Evolutionary conservation across 2,797 vertebrate species (phyloP), one percentile per base, ranked within the genome.

Genomic region (Sus cebifrons): DNA sequence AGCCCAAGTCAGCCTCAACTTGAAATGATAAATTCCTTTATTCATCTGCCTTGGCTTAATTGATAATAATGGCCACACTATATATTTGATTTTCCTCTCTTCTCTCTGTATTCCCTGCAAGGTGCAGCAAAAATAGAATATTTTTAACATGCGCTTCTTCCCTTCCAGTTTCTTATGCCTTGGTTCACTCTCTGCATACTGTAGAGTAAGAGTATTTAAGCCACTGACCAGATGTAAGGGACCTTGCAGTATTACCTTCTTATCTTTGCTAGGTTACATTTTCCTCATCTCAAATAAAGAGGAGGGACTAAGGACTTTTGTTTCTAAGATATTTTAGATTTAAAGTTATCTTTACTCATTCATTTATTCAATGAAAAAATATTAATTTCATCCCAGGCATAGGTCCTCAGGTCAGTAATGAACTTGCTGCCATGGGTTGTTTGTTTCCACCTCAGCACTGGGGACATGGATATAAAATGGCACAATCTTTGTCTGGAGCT

Each of bases 391-490:
- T 70, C 77, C 23, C 29, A 36, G 60, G 62, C 58, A 56, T 49
- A 89, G 70, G 68, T 89, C 71, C 93, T 16, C 67, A 77, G 49
- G 58, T n/a, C 3, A 54, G 40, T 87, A 89, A 91, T 84, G 91
- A 96, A 81, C 40, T 94, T 79, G 21, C 29, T 67, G 36, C n/a
- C 15, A 8, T 62, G 13, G 68, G 90, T 75, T 93, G 65, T 92
- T 86, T 95, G 90, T 82, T 93, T 97, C 40, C 6, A 94, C 84
- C 82, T 91, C 70, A 84, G 60, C 9, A 71, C 49, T 89, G 52
- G 40, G 36, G 18, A 95, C 18, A 58, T 2, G 83, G 87, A 71
- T 27, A 70, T 25, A 93, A 89, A 97, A 52, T 81, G 56, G 49
- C 75, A 84, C 32, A 9, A 65, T 86, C 54, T 70, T 12, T 90